Conservation (phyloP, 2,797 vertebrate species). For the Xiphorhynchus erythropygius region DNA sequence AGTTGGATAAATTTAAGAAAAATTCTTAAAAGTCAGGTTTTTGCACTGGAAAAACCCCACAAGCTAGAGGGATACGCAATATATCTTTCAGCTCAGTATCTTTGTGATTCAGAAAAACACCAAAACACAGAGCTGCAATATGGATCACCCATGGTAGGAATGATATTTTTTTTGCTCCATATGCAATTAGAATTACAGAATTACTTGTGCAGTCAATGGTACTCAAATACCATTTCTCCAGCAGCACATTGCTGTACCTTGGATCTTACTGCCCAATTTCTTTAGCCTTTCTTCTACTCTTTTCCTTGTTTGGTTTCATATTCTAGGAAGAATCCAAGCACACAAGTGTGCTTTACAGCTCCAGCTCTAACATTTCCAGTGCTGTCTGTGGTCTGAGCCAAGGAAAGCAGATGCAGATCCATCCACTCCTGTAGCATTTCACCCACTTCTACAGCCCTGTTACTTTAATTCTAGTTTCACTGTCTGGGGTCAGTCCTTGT, state of each 20-base stretch:
- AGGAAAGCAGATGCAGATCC: neutral
- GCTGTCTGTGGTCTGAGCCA: neutral
- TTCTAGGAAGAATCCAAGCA: neutral
- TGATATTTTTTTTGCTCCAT: neutral
- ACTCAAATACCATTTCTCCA: neutral
- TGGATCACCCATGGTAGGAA: neutral
- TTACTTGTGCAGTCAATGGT: neutral
- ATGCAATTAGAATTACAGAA: neutral
- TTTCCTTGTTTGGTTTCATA: neutral
- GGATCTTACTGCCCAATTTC: neutral
- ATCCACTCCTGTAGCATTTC: neutral
- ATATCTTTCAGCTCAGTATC: neutral
- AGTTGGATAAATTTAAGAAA: neutral
- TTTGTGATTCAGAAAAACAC: neutral
- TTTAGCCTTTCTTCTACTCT: neutral
- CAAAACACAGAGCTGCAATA: neutral
- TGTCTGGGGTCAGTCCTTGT: slow-evolving; percentile 15
- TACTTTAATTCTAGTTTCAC: neutral
- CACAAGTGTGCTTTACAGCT: neutral
- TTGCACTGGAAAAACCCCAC: neutral
- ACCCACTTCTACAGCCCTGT: neutral
- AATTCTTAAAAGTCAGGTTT: neutral
- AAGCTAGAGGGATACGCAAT: neutral
- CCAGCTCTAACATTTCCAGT: neutral
- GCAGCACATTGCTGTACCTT: neutral